Evolutionary conservation across 2,797 vertebrate species (phyloP), one percentile per base, ranked within the genome.

Genomic region (Gymnocypris eckloni): DNA sequence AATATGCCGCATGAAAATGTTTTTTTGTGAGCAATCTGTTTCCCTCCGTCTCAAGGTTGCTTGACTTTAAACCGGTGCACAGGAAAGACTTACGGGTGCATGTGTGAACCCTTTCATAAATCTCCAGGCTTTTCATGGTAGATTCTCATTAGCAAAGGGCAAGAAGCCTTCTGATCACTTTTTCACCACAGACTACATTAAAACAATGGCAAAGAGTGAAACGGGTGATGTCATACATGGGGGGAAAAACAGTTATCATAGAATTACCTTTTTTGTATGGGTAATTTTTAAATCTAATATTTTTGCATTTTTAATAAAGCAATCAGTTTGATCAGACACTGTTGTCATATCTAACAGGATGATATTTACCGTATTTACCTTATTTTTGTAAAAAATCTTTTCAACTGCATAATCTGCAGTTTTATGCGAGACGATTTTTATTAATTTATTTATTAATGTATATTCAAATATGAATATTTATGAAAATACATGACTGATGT

Each of bases 101-200:
- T 79, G 86, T 91, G 84, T 90, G 91, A 93, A 92, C 94, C 91
- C 92, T 92, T 93, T 94, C 93, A 95, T 95, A 94, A 95, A 95
- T 96, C 94, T 92, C 86, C 69, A 87, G 75, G 84, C 91, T 90
- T 90, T 87, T 12, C 88, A 86, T 88, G 90, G 89, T 86, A 88
- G 90, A 92, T 94, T 90, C 92, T 95, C 94, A 95, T 95, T 95
- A 94, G 93, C 91, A 92, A 91, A 92, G 94, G 92, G 90, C 90
- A 93, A 86, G 81, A 91, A 94, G 92, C 92, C 93, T 91, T 91
- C 91, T 92, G 91, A 93, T 94, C 89, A 89, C 91, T 90, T 92
- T 92, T 92, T 88, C 91, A 90, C 88, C 59, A 87, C 84, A 93
- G 91, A 91, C 86, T 79, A 84, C 90, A 92, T 92, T 93, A 91